Evolutionary conservation across 1,140 invertebrate species (phyloP), one percentile per base, ranked within the genome.

Genomic region (Acyrthosiphon pisum): DNA sequence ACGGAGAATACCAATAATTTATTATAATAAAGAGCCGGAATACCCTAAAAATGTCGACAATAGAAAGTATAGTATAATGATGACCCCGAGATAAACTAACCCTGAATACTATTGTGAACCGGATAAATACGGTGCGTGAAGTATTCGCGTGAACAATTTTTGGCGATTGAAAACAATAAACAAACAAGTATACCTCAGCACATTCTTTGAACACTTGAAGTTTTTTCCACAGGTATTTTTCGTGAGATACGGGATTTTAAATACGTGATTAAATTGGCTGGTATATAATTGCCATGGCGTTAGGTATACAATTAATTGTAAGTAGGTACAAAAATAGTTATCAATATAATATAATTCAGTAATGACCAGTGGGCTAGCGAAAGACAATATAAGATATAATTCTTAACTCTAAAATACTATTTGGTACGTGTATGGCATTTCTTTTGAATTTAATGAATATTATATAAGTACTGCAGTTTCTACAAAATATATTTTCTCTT

Each of bases 1-100:
- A 87, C 83, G 44, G 30, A 37, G 26, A 48, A n/a, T 8, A 26
- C 20, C 44, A 35, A 86, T 86, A 44, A 26, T 44, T 86, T 86
- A 86, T 41, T 86, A 44, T 86, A 86, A 86, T 86, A 44, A 86
- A 86, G 60, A 86, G 18, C 84, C 41, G 26, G 30, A 87, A 46
- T n/a, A n/a, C 26, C 23, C 84, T 87, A n/a, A 87, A 87, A 87
- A 87, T 22, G 8, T 48, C 84, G 44, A 87, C 44, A 48, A 87
- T 87, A 87, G 84, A 48, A 46, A 87, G 44, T 48, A 46, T 35
- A 48, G 41, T 44, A 86, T 44, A 86, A 44, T 44, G 83, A 87
- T 87, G 44, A 87, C 44, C 44, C 44, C 44, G 7, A 48, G 84
- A 87, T 87, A n/a, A n/a, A n/a, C n/a, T n/a, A n/a, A n/a, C 26